A percentile compares a stretch with the other conserved stretches of the same genome.
phyloP scores from a whole-genome alignment of 37 sponge, comb jelly and placozoan genomes.

The Theonella swinhoei region DNA sequence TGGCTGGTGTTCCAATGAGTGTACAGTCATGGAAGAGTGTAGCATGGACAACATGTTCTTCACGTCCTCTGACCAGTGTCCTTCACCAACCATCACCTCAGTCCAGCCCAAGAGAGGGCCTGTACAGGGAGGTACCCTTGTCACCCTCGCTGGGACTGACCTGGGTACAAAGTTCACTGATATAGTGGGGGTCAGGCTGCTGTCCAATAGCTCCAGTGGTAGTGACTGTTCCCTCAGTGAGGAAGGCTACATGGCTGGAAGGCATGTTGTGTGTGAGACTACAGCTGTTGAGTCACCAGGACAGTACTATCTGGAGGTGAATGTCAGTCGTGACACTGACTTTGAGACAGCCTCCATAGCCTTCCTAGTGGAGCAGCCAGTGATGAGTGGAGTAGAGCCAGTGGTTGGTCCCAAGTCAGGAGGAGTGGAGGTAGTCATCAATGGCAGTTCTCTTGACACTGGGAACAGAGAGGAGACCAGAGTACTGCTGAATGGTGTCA shows the following conservation, averaged over 20 bases:
- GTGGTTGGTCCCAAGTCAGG: conserved; percentile 79
- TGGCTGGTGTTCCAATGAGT: conserved; percentile 60
- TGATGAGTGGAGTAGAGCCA: conserved; percentile 52
- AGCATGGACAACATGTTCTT: neutral
- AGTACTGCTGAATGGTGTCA: conserved; percentile 38
- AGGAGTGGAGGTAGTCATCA: conserved; percentile 59
- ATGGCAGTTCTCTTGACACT: conserved; percentile 62
- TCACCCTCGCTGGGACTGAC: conserved; percentile 73
- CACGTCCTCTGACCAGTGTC: conserved; percentile 14
- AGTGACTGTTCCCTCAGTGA: conserved; percentile 23
- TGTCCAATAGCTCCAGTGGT: conserved; percentile 6
- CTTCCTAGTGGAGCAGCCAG: conserved; percentile 17
- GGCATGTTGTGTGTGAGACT: conserved; percentile 36
- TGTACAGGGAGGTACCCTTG: conserved; percentile 58
- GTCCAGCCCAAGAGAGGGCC: conserved; percentile 68
- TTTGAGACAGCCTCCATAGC: neutral
- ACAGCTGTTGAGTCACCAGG: neutral
- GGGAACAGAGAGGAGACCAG: conserved; percentile 48
- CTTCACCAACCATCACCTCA: conserved; percentile 35
- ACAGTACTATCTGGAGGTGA: neutral
- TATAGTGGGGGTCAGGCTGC: neutral
- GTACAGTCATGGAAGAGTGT: conserved; percentile 27
- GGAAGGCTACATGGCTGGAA: conserved; percentile 38
- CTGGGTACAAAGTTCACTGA: conserved; percentile 54
- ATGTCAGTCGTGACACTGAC: neutral